phyloP scores from a whole-genome alignment of 2,113 vertebrate genomes.

The Sapajus apella region DNA sequence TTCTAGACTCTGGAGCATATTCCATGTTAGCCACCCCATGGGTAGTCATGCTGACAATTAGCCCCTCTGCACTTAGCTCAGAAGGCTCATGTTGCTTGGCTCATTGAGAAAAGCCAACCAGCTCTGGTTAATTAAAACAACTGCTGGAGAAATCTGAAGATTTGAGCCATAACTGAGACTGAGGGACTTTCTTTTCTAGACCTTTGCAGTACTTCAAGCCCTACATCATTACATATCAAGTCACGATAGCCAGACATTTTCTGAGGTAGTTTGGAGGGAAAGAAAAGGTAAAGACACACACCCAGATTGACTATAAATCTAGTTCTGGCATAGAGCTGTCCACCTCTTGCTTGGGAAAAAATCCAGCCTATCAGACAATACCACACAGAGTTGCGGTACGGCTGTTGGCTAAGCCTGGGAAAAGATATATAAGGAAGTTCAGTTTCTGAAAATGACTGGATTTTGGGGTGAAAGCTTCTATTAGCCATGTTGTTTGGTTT shows the following conservation, averaged over 20 bases:
- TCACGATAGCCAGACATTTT: slow-evolving; percentile 23
- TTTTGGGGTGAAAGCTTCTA: neutral
- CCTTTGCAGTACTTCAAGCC: neutral
- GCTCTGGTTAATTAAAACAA: slow-evolving; percentile 50
- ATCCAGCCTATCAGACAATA: slow-evolving; percentile 56
- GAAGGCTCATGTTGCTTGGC: slow-evolving; percentile 10
- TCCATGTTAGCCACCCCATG: slow-evolving; percentile 29
- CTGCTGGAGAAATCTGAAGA: slow-evolving; percentile 3
- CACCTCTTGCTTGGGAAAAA: slow-evolving; percentile 19
- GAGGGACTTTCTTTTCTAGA: slow-evolving; percentile 24
- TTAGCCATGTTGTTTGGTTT: slow-evolving; percentile 15
- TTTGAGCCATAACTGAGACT: slow-evolving; percentile 36
- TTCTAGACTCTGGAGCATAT: slow-evolving; percentile 20
- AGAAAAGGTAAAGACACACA: neutral
- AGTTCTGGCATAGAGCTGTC: slow-evolving; percentile 37
- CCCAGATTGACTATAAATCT: slow-evolving; percentile 56
- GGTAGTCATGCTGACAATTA: slow-evolving; percentile 17
- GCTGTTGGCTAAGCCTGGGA: slow-evolving; percentile 36
- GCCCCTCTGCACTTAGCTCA: neutral
- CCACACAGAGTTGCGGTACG: slow-evolving; percentile 55
- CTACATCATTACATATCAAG: neutral
- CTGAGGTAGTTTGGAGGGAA: slow-evolving; percentile 50
- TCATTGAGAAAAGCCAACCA: slow-evolving; percentile 64
- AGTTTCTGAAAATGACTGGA: slow-evolving; percentile 24
- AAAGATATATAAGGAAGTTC: slow-evolving; percentile 54